phyloP scores from a whole-genome alignment of 1,140 invertebrate genomes.

The Ceratosolen fusciceps region DNA sequence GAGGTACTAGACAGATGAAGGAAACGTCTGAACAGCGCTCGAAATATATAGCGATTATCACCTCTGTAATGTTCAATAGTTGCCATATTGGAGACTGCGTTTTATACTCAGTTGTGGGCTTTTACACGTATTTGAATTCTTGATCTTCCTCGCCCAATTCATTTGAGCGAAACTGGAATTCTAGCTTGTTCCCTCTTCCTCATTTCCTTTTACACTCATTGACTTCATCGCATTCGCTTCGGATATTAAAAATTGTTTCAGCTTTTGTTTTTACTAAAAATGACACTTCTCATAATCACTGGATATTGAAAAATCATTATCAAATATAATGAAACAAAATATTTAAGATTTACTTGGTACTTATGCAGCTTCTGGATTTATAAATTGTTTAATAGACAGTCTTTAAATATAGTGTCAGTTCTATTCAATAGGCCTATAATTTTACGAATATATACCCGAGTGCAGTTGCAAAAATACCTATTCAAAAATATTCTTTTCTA shows the following conservation, averaged over 20 bases:
- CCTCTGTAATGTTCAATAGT: conserved; percentile 16
- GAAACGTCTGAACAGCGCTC: neutral
- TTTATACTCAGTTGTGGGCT: neutral
- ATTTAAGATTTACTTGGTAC: neutral
- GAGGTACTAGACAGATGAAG: neutral
- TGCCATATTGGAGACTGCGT: neutral
- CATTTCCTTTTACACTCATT: neutral
- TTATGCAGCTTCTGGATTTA: neutral
- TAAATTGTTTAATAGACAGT: neutral
- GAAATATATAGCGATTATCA: neutral
- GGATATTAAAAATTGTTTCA: neutral
- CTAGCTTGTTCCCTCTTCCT: conserved; percentile 16
- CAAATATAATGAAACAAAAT: neutral
- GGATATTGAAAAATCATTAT: too few relatives aligned
- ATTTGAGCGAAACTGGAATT: conserved; percentile 9
- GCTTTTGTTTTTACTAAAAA: neutral
- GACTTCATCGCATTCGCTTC: neutral
- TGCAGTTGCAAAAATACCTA: neutral
- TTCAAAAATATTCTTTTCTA: conserved; percentile 9
- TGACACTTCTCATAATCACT: neutral
- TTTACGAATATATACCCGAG: neutral
- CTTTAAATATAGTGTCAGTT: neutral
- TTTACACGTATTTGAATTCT: neutral
- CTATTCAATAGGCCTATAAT: neutral
- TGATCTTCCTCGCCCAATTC: neutral